Base-by-base conservation (phyloP, 2,113 vertebrate genomes). In the Salvelinus alpinus region DNA sequence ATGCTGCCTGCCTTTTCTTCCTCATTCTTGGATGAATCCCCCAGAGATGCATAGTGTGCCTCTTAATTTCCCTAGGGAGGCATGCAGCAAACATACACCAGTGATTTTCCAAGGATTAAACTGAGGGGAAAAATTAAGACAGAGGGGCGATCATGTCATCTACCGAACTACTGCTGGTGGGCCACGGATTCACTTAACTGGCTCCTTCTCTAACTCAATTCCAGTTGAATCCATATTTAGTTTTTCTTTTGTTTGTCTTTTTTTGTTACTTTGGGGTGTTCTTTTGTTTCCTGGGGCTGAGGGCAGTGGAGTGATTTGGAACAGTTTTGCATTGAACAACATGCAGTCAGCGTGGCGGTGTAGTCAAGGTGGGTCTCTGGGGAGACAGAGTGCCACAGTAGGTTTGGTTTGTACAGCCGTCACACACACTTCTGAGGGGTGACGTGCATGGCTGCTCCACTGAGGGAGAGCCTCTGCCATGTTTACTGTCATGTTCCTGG, bases 31-130 rank as follows among this genome's bases (percentile, higher is more conserved):
- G 78, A 84, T 87, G 79, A 87, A 91, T 86, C 88, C 93, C 91
- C 93, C 64, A 0, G 88, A 90, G 92, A 90, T 91, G 87, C 91
- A 91, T 91, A 88, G 90, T 91, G 91, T 82, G 84, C 87, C 88
- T 92, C 88, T 93, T 94, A 94, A 94, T 94, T 94, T 93, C 93
- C 93, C 93, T 75, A 0, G 92, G 89, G 93, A 92, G 81, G 89
- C 88, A 87, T 84, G 87, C 80, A 86, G 89, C 92, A 92, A 92
- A 92, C 88, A 91, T 89, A 92, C 92, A 91, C 90, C 87, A 85
- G 92, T 92, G 90, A 90, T 92, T 92, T 85, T 78, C 72, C 82
- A 85, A 85, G 88, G 88, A 93, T 92, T 89, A 92, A 91, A 90
- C 88, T 81, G 86, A 75, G 85, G 88, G 78, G 89, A 87, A 90